These are phyloP conservation scores for Camelus dromedarius DNA, from an alignment of 2,113 vertebrate species.

Conservation along the genomic window DNA sequence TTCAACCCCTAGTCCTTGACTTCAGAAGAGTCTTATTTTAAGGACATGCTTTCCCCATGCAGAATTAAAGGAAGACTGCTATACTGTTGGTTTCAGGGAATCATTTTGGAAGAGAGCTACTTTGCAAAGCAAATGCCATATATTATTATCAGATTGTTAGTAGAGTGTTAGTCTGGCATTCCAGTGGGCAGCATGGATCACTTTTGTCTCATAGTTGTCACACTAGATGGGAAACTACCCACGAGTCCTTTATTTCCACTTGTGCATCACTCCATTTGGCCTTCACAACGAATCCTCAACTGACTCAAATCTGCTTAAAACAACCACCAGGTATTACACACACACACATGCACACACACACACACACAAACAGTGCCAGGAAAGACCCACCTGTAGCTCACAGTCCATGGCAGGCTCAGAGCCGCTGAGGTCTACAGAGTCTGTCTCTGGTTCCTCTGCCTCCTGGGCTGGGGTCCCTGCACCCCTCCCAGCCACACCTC, in stretches of 20 bases:
- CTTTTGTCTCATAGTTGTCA: slow-evolving; percentile 25
- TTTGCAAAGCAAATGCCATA: neutral
- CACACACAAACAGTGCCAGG: neutral
- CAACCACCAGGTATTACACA: neutral
- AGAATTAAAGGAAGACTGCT: neutral
- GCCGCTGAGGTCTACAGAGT: neutral
- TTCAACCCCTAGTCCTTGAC: neutral
- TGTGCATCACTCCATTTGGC: neutral
- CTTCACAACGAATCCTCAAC: neutral
- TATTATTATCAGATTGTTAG: slow-evolving; percentile 24
- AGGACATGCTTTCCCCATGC: neutral
- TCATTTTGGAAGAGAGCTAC: neutral
- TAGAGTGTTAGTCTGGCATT: slow-evolving; percentile 1
- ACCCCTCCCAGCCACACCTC: neutral
- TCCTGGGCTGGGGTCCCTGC: neutral
- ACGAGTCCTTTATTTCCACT: slow-evolving; percentile 40
- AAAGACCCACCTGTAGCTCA: neutral
- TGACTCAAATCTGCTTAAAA: neutral
- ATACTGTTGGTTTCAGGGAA: neutral
- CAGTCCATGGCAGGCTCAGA: neutral
- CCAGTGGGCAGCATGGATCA: neutral
- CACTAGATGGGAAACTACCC: slow-evolving; percentile 10
- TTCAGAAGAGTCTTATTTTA: slow-evolving; percentile 37
- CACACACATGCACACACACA: neutral
- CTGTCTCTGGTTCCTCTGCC: neutral